phyloP scores from a whole-genome alignment of 1,140 invertebrate species.

The Telenomus remus region DNA sequence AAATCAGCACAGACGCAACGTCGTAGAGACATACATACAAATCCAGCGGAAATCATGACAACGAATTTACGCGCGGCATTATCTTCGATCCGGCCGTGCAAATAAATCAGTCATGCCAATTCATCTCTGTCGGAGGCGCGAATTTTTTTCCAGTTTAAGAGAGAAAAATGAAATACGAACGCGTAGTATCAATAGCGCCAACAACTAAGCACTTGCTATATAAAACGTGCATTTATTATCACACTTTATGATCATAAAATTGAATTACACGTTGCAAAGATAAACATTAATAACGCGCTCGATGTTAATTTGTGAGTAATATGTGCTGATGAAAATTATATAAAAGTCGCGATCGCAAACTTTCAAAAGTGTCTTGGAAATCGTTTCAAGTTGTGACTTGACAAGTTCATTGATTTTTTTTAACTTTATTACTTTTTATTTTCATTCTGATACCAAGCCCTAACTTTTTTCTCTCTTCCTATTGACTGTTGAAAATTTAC shows the following conservation, averaged over 20 bases:
- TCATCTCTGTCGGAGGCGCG: constrained; percentile 15
- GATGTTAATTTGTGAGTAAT: constrained; percentile 20
- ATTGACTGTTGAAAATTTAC: no score
- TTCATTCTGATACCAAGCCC: no score
- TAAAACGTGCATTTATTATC: constrained; percentile 37
- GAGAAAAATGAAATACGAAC: constrained; percentile 10
- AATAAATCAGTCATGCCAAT: constrained; percentile 21
- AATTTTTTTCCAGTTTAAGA: constrained; percentile 3
- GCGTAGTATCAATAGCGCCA: constrained; percentile 26
- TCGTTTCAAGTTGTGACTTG: not conserved
- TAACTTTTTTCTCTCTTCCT: no score
- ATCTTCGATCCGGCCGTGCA: not conserved
- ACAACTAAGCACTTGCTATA: constrained; percentile 4
- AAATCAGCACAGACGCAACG: constrained; percentile 7
- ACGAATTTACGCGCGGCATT: constrained; percentile 6
- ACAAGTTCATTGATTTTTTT: not conserved
- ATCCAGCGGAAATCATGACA: constrained; percentile 18
- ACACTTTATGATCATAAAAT: constrained; percentile 41
- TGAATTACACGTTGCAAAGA: constrained; percentile 31
- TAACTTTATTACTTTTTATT: no score
- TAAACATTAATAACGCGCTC: constrained; percentile 31
- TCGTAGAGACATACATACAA: constrained; percentile 1
- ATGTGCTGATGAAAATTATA: constrained; percentile 32
- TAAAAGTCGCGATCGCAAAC: constrained; percentile 21
- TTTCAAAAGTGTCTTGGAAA: not conserved